Base-by-base conservation (phyloP, 2,888 invertebrate genomes). In the Tipula helvola region DNA sequence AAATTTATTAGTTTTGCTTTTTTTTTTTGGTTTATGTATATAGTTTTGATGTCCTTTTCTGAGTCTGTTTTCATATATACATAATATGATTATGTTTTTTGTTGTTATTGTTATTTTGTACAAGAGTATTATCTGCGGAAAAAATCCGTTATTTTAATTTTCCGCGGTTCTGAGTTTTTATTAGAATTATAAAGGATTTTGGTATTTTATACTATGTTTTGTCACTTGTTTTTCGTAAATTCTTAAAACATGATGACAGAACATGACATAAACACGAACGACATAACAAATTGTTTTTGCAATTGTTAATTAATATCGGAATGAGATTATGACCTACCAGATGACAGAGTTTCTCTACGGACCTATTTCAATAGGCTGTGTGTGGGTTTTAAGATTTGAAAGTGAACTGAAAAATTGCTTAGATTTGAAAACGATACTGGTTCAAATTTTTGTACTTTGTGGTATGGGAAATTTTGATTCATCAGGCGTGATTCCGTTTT, bases 111-210 rank as follows among this genome's bases (percentile, higher is more conserved):
- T 57, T 0, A 57, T 57, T 28, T 71, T 71, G 71, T 71, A 28
- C 71, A 28, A 71, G 28, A 71, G 71, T 71, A 86, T 86, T 86
- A 87, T 87, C 87, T 86, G 87, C 44, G 86, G 84, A 87, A 87
- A 71, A 86, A 87, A 87, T 86, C 86, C 87, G 86, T 85, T 87
- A 87, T 87, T 86, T 71, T 87, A 87, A 87, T 87, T 87, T 87
- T 87, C 86, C 87, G 52, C 86, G 86, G 84, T 12, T 83, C 86
- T 87, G 87, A 86, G 52, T 86, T 86, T 71, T 71, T 86, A 86
- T 85, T 85, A 85, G 85, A 85, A 85, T 85, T 85, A 85, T 42
- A 42, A 42, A 42, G 39, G 85, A 18, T 42, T 85, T 85, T 41
- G 8, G 10, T n/a, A 28, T 85, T 18, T 85, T 44, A 42, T 42